Conservation (phyloP, 2,797 vertebrate genomes). For the Muscicapa comitata region DNA sequence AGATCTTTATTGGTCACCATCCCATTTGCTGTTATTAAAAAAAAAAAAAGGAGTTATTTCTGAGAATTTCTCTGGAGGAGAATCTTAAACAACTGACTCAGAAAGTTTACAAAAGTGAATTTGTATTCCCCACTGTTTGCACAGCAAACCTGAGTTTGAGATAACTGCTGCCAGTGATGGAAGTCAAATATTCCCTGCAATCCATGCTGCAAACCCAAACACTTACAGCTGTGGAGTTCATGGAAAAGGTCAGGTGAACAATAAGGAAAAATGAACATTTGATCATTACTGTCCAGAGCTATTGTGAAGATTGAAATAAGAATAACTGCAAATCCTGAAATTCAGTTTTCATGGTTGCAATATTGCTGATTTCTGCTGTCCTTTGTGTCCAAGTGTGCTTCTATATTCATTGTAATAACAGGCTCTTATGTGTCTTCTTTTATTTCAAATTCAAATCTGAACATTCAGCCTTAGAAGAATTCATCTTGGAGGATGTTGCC, state of each 20-base stretch:
- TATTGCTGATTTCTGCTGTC: neutral
- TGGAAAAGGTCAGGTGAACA: neutral
- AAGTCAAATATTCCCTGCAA: neutral
- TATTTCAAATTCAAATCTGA: neutral
- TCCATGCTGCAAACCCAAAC: neutral
- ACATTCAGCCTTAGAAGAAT: neutral
- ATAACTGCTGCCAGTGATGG: neutral
- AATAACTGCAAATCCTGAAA: neutral
- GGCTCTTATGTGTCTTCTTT: rapidly evolving
- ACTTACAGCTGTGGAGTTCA: rapidly evolving
- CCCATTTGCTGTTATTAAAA: neutral
- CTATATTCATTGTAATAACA: neutral
- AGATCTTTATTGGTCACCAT: neutral
- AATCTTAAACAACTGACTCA: neutral
- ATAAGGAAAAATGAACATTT: neutral
- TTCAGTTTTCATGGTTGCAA: neutral
- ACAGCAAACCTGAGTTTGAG: neutral
- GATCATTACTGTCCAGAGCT: neutral
- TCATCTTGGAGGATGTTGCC: neutral
- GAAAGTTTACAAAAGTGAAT: neutral
- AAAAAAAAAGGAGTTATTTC: neutral
- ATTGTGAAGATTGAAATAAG: neutral
- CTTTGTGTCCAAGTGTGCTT: neutral
- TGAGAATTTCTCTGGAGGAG: neutral
- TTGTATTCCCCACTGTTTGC: neutral